These are phyloP conservation scores for Halichoerus grypus DNA, from an alignment of 2,113 vertebrate species.

Conservation along the genomic window DNA sequence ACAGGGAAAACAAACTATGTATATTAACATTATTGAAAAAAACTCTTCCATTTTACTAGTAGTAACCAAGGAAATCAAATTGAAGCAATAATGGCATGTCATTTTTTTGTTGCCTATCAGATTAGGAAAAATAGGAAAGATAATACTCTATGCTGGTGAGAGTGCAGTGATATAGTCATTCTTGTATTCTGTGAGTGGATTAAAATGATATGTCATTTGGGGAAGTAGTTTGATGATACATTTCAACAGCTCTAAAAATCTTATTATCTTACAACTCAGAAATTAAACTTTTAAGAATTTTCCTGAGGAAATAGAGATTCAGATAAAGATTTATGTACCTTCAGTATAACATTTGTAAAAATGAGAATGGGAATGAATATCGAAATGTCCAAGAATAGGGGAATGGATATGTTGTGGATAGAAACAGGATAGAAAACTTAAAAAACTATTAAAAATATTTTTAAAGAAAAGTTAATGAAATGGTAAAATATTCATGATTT, in stretches of 20 bases:
- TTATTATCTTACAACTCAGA: background rate
- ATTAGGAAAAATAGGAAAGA: slow-evolving; percentile 16
- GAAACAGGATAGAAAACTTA: background rate
- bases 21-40: slow-evolving; percentile 23
- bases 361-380: background rate
- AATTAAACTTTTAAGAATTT: slow-evolving; percentile 32
- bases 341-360: slow-evolving; percentile 20
- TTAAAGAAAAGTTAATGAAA: slow-evolving; percentile 39
- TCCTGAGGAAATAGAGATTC: background rate
- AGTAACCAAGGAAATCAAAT: slow-evolving; percentile 6
- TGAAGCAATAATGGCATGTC: background rate
- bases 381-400: background rate
- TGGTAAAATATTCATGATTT: background rate
- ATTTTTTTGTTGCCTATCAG: slow-evolving; percentile 2
- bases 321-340: background rate
- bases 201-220: background rate
- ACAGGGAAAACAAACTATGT: background rate
- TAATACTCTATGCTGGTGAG: background rate
- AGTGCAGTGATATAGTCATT: background rate
- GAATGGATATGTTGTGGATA: background rate
- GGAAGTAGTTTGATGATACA: background rate
- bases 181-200: background rate
- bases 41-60: background rate
- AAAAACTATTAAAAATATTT: slow-evolving; percentile 4
- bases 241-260: slow-evolving; percentile 10